Evolutionary conservation across 2,113 vertebrate species (phyloP).

Genomic region (Pungitius pungitius): DNA sequence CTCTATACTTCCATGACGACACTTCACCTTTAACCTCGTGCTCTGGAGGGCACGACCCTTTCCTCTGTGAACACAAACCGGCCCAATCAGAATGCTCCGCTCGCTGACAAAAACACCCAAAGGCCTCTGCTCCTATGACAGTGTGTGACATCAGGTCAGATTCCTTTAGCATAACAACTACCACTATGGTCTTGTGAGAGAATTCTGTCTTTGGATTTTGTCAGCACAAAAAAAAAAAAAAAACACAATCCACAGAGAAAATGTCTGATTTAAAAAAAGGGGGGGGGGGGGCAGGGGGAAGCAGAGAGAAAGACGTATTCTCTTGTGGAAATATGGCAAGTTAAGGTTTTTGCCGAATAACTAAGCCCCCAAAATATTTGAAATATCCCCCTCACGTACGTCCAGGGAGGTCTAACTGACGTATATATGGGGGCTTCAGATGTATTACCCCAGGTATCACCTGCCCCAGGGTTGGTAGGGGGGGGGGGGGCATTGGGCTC

Average conservation of each 20-base stretch:
- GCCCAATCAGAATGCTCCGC: slow-evolving; percentile 64
- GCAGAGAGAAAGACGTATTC: not conserved
- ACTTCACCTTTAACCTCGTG: slow-evolving; percentile 75
- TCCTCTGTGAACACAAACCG: slow-evolving; percentile 71
- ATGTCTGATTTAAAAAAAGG: not conserved
- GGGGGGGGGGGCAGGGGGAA: not conserved
- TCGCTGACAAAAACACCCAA: slow-evolving; percentile 76
- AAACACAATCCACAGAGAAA: slow-evolving; percentile 38
- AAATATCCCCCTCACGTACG: too few relatives aligned
- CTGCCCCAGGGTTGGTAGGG: slow-evolving; percentile 17
- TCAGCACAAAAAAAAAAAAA: slow-evolving; percentile 66
- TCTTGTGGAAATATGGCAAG: not conserved
- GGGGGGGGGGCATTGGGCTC: slow-evolving; percentile 18
- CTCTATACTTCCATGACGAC: slow-evolving; percentile 78
- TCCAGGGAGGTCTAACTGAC: not conserved
- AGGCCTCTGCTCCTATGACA: slow-evolving; percentile 75
- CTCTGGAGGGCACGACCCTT: slow-evolving; percentile 64
- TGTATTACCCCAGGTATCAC: slow-evolving; percentile 38
- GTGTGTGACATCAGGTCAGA: slow-evolving; percentile 80
- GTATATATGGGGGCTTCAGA: not conserved
- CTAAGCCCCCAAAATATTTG: too few relatives aligned
- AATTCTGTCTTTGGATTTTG: slow-evolving; percentile 64
- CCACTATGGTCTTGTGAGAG: slow-evolving; percentile 51
- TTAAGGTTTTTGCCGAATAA: too few relatives aligned
- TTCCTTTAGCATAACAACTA: slow-evolving; percentile 80